Evolutionary conservation across 2,888 invertebrate species (phyloP).

Genomic region (Megalurothrips usitatus): DNA sequence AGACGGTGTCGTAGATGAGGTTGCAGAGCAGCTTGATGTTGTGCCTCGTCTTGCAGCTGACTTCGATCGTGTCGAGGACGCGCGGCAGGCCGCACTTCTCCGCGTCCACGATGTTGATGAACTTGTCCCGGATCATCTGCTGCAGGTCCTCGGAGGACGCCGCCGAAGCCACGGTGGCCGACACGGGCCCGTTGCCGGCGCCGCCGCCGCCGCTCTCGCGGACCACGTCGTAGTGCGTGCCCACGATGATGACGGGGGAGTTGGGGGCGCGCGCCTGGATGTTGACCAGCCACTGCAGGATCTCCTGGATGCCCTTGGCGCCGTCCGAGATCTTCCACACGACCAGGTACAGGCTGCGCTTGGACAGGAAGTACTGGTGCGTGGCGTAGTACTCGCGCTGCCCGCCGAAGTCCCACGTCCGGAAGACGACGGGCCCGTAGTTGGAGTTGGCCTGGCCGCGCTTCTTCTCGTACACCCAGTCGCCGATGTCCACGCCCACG

Average conservation of each 20-base stretch:
- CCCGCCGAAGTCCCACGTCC: conserved; percentile 99
- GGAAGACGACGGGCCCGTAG: conserved; percentile 79
- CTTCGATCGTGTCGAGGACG: conserved; percentile 88
- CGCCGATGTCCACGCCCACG: conserved; percentile 95
- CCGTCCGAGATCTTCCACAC: conserved; percentile 94
- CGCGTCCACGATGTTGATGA: conserved; percentile 90
- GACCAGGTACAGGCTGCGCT: conserved; percentile 89
- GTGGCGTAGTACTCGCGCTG: conserved; percentile 97
- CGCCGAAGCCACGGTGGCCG: neutral
- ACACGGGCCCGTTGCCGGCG: conserved; percentile 36
- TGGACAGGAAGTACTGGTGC: conserved; percentile 96
- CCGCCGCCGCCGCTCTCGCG: conserved; percentile 54
- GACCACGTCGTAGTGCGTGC: conserved; percentile 90
- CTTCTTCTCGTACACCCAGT: conserved; percentile 88
- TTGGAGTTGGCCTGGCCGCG: conserved; percentile 59
- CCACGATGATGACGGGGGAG: conserved; percentile 92
- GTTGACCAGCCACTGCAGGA: conserved; percentile 93
- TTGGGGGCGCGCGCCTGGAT: conserved; percentile 94
- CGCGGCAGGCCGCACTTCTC: conserved; percentile 93
- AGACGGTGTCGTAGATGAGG: conserved; percentile 89
- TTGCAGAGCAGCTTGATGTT: conserved; percentile 87
- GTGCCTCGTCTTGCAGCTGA: conserved; percentile 78
- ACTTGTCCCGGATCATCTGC: conserved; percentile 76
- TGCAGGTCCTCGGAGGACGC: conserved; percentile 72
- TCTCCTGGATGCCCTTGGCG: conserved; percentile 79